phyloP scores from a whole-genome alignment of 2,888 invertebrate genomes.

The Aporophyla lueneburgensis region DNA sequence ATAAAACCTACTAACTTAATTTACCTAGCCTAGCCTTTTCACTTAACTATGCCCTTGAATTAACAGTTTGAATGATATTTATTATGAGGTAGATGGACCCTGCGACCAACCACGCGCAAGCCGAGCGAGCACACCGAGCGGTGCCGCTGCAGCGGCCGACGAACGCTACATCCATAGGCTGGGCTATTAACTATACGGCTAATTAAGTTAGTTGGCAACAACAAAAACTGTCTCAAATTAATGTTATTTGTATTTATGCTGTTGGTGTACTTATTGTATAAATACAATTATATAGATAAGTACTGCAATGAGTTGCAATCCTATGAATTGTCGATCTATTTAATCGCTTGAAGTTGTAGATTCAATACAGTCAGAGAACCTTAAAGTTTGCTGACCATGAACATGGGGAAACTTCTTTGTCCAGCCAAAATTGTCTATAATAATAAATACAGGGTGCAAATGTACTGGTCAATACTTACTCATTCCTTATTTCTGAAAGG shows the following conservation, averaged over 20 bases:
- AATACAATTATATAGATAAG: not conserved
- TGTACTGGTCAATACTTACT: not conserved
- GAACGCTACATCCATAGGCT: not conserved
- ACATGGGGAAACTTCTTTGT: no score
- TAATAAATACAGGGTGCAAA: no score
- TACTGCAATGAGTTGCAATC: not conserved
- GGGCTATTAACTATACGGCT: not conserved
- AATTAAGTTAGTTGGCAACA: not conserved
- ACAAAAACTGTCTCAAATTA: not conserved
- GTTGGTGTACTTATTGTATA: not conserved
- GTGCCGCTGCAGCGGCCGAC: no score
- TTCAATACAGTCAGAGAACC: no score
- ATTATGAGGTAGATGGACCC: not conserved
- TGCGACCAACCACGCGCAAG: no score
- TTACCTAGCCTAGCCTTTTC: not conserved
- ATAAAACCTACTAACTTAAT: not conserved
- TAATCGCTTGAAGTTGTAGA: not conserved
- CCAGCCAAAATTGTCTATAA: no score
- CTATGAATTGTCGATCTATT: not conserved
- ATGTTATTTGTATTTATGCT: not conserved
- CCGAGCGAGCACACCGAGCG: no score
- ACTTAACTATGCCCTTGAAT: not conserved
- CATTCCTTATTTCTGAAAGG: not conserved
- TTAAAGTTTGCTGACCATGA: no score
- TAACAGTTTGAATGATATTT: not conserved